Evolutionary conservation across 2,113 vertebrate species (phyloP), one percentile per base, ranked within the genome.

Genomic region (Dromiciops gliroides): DNA sequence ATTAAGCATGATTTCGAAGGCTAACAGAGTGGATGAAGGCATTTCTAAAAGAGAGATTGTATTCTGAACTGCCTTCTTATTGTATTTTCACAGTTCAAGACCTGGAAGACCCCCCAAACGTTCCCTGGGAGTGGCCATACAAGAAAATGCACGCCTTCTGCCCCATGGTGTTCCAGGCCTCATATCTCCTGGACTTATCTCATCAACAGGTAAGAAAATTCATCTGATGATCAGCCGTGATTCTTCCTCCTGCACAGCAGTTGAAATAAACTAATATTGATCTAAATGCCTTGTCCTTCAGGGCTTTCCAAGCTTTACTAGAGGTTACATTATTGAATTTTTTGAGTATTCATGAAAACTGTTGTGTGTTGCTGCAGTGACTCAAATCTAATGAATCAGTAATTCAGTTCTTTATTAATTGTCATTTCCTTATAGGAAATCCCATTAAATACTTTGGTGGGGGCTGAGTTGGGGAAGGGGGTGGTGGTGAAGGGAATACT

Each of bases 61-160:
- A 0, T 97, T 93, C 98, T 97, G 97, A 92, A 97, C 92, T 98
- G 26, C 97, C n/a, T 83, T 93, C 95, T 97, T 92, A 98, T 93
- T 97, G 83, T 98, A 56, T 98, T 92, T 96, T 94, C 93, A 95
- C 98, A 99, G 99, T 98, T 99, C 99, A 92, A 99, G 99, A 44
- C 99, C 99, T 0, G 99, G 99, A 83, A 99, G 99, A n/a, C 99
- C 99, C 94, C 99, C 99, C 0, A 99, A 99, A 94, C 99, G 99
- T 14, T 99, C 99, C 0, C 98, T 99, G 96, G 99, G 99, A 94
- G 98, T 99, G 93, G 97, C 99, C 2, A 98, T 99, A 97, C 99
- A 99, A 94, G 99, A 99, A 1, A 99, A 99, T 50, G 98, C 99
- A 8, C 99, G 98, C 93, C 98, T 99, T 88, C 98, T 99, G 96